Evolutionary conservation across 2,888 invertebrate species (phyloP).

Genomic region (Orchesella flavescens): DNA sequence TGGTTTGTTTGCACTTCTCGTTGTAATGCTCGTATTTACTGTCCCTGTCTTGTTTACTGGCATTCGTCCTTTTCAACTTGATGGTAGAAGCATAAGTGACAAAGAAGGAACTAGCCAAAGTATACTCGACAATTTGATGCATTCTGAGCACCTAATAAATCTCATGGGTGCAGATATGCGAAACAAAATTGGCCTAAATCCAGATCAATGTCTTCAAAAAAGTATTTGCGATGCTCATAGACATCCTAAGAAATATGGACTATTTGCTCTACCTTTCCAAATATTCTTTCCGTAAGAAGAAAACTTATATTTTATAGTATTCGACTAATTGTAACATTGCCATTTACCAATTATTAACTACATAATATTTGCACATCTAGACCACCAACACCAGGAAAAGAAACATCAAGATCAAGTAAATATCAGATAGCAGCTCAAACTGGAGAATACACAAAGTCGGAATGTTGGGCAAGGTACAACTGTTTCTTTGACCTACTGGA

Average conservation of each 20-base stretch:
- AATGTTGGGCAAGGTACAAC: slow-evolving; percentile 68
- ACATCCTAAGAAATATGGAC: slow-evolving; percentile 69
- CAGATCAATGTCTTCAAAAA: slow-evolving; percentile 70
- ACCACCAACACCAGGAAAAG: slow-evolving; percentile 59
- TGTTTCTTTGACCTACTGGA: slow-evolving; percentile 72
- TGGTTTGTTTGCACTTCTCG: slow-evolving; percentile 70
- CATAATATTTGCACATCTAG: slow-evolving; percentile 25
- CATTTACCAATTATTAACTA: slow-evolving; percentile 1
- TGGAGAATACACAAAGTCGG: slow-evolving; percentile 67
- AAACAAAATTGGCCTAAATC: slow-evolving; percentile 71
- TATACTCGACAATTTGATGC: slow-evolving; percentile 66
- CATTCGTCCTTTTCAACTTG: slow-evolving; percentile 65
- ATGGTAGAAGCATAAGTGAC: slow-evolving; percentile 66
- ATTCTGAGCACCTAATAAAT: slow-evolving; percentile 65
- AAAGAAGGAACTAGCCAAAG: slow-evolving; percentile 34
- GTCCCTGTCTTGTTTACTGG: slow-evolving; percentile 71
- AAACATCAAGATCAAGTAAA: slow-evolving; percentile 32
- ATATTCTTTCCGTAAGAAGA: slow-evolving; percentile 71
- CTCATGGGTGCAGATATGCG: slow-evolving; percentile 70
- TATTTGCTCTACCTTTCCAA: slow-evolving; percentile 70
- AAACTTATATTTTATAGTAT: no score
- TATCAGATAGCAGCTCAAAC: slow-evolving; percentile 70
- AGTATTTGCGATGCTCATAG: slow-evolving; percentile 72
- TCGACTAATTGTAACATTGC: not conserved
- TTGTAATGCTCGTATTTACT: slow-evolving; percentile 69